Conservation (phyloP, 2,113 vertebrate genomes). For the Hassar affinis region DNA sequence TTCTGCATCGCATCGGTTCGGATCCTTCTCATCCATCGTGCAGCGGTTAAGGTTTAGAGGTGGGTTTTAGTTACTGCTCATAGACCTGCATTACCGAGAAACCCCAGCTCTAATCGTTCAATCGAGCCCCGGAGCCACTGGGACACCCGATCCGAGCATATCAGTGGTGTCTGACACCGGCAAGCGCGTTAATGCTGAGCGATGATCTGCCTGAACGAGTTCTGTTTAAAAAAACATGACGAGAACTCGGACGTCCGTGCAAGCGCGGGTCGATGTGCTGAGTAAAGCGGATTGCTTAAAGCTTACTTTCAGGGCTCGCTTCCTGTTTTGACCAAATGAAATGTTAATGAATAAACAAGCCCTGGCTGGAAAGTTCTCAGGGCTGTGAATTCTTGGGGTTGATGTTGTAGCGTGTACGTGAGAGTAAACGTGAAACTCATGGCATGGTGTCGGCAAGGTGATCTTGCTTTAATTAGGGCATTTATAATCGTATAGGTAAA, state of each 20-base stretch:
- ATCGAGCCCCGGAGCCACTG: not conserved
- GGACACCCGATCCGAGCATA: constrained; percentile 19
- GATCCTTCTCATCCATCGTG: not conserved
- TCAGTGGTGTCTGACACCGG: constrained; percentile 9
- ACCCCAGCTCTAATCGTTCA: not conserved
- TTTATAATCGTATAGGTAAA: not conserved
- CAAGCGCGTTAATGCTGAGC: constrained; percentile 4
- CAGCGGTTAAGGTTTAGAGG: constrained; percentile 12
- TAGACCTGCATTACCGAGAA: constrained; percentile 11
- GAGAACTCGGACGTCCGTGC: not conserved
- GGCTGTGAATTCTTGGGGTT: not conserved
- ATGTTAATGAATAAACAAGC: not conserved
- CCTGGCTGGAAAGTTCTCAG: not conserved
- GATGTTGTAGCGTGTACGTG: not conserved
- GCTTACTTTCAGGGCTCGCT: not conserved
- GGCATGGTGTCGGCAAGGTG: not conserved
- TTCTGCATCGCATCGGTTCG: not conserved
- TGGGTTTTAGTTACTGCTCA: constrained; percentile 31
- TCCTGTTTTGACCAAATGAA: not conserved
- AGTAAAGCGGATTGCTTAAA: not conserved
- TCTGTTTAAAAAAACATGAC: not conserved
- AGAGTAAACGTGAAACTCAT: not conserved
- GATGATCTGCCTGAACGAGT: constrained; percentile 39
- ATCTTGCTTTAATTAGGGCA: not conserved
- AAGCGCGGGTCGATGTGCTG: not conserved